Evolutionary conservation across 2,113 vertebrate species (phyloP), one percentile per base, ranked within the genome.

Genomic region (Phylloscopus whistleri): DNA sequence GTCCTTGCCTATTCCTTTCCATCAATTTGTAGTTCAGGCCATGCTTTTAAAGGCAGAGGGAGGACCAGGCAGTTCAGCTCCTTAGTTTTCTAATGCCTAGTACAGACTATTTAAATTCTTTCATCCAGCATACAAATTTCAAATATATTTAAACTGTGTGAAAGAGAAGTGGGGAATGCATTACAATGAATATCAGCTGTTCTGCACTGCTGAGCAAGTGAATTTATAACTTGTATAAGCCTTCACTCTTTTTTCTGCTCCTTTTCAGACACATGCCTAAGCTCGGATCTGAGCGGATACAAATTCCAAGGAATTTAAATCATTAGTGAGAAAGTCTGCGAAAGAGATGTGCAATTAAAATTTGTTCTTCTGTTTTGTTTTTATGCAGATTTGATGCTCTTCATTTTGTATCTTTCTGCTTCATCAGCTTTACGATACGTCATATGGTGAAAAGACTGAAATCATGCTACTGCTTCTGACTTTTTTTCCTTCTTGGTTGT

Each of bases 301-400:
- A 76, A 83, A 89, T 66, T 70, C 48, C 46, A 80, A 83, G 33
- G 84, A 85, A 91, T 75, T 43, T 44, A 81, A 88, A 93, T 80
- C 16, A 80, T 48, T 63, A 70, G 56, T 63, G 33, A 84, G 43
- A 80, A 90, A 92, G 28, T 58, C 59, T 84, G 21, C 48, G 43
- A 90, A 87, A 86, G 72, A 82, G 75, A 80, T 22, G 53, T 56
- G 70, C 37, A 88, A 93, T 93, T 92, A 90, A 72, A 94, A 90
- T 87, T 67, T 90, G 16, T 72, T 84, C 48, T 59, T 87, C 69
- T 94, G 53, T 69, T 84, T 63, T 78, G 68, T 44, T 88, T 41
- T 89, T 53, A 78, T 23, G 85, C 56, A 89, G 60, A 93, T 90
- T 63, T 67, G 52, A 88, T 74, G 46, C n/a, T 74, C 43, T 78